Conservation (phyloP, 2,113 vertebrate species). For the Elanoides forficatus region DNA sequence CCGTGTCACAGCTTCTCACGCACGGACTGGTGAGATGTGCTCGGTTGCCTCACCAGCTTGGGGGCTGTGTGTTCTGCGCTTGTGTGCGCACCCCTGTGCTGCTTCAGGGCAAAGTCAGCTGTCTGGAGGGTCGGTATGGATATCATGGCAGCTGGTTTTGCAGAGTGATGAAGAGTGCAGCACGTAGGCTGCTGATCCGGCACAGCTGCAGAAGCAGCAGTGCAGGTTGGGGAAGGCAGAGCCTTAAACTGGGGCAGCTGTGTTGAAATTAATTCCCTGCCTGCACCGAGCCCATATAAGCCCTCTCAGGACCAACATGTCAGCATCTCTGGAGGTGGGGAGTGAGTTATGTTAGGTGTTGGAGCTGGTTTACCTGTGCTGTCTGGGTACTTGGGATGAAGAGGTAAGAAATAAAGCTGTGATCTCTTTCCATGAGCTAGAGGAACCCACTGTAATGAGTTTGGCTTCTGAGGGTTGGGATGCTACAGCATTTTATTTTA, state of each 20-base stretch:
- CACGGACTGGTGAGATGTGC: background rate
- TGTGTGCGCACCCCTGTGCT: background rate
- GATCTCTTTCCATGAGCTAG: background rate
- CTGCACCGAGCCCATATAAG: background rate
- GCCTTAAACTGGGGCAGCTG: background rate
- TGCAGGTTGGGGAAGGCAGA: background rate
- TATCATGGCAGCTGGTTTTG: background rate
- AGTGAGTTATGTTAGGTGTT: rapidly evolving
- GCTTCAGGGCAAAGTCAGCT: background rate
- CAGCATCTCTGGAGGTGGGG: background rate
- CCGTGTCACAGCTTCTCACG: background rate
- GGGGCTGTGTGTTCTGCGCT: background rate
- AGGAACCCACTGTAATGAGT: background rate
- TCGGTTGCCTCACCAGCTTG: rapidly evolving
- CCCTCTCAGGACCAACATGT: background rate
- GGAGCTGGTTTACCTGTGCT: background rate
- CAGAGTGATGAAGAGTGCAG: background rate
- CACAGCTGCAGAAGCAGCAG: background rate
- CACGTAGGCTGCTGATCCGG: background rate
- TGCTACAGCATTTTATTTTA: background rate
- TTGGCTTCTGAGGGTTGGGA: background rate
- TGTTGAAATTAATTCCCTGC: background rate
- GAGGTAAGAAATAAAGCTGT: background rate
- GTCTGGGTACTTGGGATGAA: background rate
- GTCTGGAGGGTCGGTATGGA: rapidly evolving